Conservation (phyloP, 2,797 vertebrate species). For the Myiotriccus ornatus region DNA sequence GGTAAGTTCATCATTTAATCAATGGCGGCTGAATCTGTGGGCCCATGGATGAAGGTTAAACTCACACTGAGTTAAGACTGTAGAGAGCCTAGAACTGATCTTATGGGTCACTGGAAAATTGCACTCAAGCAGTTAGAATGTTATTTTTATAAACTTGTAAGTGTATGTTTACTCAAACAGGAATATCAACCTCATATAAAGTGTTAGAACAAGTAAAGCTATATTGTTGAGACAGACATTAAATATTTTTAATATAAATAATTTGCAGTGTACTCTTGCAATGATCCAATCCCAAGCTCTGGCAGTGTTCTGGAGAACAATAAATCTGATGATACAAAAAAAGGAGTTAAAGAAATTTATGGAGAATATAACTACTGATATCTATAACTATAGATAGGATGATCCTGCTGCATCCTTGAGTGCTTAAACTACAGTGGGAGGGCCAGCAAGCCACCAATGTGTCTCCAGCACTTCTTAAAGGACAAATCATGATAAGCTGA, state of each 20-base stretch:
- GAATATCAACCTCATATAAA: not conserved
- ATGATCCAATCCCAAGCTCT: not conserved
- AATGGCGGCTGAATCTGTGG: not conserved
- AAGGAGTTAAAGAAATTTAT: not conserved
- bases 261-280: not conserved
- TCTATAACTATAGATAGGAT: not conserved
- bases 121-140: not conserved
- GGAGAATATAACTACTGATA: not conserved
- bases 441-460: not conserved
- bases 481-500: not conserved
- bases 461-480: not conserved
- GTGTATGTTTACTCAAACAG: not conserved
- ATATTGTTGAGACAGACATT: not conserved
- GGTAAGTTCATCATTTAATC: not conserved
- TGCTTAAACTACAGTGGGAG: not conserved
- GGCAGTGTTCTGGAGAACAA: not conserved
- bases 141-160: slow-evolving; percentile 23
- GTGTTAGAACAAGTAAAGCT: not conserved
- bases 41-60: not conserved
- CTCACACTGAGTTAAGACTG: not conserved
- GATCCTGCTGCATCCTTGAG: not conserved
- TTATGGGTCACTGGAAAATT: not conserved
- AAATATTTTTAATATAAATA: slow-evolving; percentile 42
- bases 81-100: not conserved
- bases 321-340: not conserved